A percentile compares a stretch with the other conserved stretches of the same genome.
These are phyloP conservation scores for Equus quagga DNA, from an alignment of 2,113 vertebrate species.

Conservation along the genomic window DNA sequence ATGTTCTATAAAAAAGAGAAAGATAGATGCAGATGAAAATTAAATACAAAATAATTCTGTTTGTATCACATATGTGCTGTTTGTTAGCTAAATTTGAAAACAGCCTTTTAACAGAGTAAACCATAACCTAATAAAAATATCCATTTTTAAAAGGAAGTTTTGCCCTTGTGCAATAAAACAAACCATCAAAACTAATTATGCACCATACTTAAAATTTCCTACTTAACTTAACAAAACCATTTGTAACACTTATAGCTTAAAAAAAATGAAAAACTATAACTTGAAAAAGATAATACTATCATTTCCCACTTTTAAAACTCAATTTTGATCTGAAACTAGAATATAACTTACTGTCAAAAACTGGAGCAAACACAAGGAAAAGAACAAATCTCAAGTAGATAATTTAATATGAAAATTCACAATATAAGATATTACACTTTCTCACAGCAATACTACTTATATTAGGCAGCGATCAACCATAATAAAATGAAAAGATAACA, in stretches of 20 bases:
- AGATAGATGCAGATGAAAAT: not conserved
- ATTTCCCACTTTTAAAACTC: constrained; percentile 44
- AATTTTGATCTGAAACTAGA: constrained; percentile 19
- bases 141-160: not conserved
- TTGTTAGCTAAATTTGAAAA: not conserved
- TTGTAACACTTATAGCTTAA: not conserved
- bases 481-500: not conserved
- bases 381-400: not conserved
- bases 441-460: not conserved
- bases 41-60: not conserved
- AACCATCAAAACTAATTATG: not conserved
- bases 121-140: not conserved
- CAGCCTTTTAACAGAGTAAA: not conserved
- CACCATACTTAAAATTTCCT: not conserved
- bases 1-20: constrained; percentile 84
- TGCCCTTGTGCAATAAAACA: not conserved
- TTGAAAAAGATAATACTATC: not conserved
- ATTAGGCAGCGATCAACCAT: not conserved
- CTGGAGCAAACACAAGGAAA: not conserved
- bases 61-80: not conserved
- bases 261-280: not conserved
- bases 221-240: constrained; percentile 1
- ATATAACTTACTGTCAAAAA: not conserved
- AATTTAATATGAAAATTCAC: not conserved
- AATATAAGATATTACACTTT: not conserved